Percentiles rank a stretch among this genome's conserved stretches.
Conservation (phyloP, 2,888 invertebrate genomes). For the Agonopterix subpropinquella region DNA sequence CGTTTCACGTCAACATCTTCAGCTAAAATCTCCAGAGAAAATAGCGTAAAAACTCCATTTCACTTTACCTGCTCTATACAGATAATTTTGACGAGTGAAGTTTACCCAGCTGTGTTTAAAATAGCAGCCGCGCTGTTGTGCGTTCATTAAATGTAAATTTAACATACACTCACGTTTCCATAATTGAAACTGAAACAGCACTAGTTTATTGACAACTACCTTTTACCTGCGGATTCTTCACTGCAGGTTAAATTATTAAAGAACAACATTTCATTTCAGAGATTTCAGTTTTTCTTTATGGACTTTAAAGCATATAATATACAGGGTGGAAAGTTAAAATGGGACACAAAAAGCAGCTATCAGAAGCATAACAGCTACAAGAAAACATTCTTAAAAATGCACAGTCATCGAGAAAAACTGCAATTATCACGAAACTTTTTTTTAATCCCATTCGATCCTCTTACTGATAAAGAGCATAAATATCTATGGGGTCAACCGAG, state of each 20-base stretch:
- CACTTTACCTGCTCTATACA: not conserved
- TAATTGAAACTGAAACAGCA: not conserved
- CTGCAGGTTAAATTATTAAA: not conserved
- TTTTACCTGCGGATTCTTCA: not conserved
- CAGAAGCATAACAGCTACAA: no score
- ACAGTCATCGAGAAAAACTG: no score
- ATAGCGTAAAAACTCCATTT: not conserved
- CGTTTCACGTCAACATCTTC: not conserved
- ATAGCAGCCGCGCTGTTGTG: not conserved
- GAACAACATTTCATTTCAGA: no score
- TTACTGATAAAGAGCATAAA: no score
- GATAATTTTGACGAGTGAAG: not conserved
- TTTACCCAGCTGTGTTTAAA: constrained; percentile 2
- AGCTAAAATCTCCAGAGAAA: not conserved
- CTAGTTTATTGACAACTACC: not conserved
- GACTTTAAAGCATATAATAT: no score
- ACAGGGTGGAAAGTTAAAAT: no score
- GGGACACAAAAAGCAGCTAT: no score
- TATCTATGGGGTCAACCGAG: no score
- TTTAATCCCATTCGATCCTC: no score
- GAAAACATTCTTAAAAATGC: no score
- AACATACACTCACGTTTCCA: not conserved
- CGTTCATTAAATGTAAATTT: constrained; percentile 4
- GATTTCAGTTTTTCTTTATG: no score
- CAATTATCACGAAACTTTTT: no score